Evolutionary conservation across 2,797 vertebrate species (phyloP), one percentile per base, ranked within the genome.

Genomic region (Argya squamiceps): DNA sequence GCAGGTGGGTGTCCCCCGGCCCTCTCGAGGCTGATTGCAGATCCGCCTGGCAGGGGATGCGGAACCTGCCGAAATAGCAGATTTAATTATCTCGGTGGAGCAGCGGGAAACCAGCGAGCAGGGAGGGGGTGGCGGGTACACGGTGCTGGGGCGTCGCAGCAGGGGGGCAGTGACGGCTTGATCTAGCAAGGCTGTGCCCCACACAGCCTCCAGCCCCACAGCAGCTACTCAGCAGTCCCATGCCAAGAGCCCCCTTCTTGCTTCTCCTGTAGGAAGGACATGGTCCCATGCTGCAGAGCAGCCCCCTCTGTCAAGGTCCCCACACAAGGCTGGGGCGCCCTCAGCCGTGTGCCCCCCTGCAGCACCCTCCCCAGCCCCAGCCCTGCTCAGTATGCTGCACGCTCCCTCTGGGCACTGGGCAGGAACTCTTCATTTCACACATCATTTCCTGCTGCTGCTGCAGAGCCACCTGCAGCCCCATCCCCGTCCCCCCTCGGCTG

Each of bases 31-130:
- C 78, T 95, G 94, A 94, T 95, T 94, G 70, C 89, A 11, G 84
- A 97, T 97, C 95, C 32, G 95, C 96, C 95, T 93, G 93, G 96
- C 95, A 97, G 92, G 96, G 94, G 96, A 95, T 94, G 88, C 93
- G 95, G 96, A 97, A 96, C 95, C 95, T 96, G 91, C 95, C 88
- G 58, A 95, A 96, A 97, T 91, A 95, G 91, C 95, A 16, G 88
- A 96, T 97, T 95, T 97, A 97, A 97, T 97, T 95, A 95, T 95
- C 74, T 92, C 95, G 60, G 59, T 3, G 34, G 92, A 96, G 84
- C 93, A 95, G 95, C 93, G 17, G 96, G 95, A 92, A 95, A 86
- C 73, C 82, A 75, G 75, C 49, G 44, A 44, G 79, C 17, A 10
- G 68, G 91, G 88, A 92, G 81, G 89, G 71, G 52, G 69, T 32